Conservation (phyloP, 1,140 invertebrate species). For the Sycophila sp. region DNA sequence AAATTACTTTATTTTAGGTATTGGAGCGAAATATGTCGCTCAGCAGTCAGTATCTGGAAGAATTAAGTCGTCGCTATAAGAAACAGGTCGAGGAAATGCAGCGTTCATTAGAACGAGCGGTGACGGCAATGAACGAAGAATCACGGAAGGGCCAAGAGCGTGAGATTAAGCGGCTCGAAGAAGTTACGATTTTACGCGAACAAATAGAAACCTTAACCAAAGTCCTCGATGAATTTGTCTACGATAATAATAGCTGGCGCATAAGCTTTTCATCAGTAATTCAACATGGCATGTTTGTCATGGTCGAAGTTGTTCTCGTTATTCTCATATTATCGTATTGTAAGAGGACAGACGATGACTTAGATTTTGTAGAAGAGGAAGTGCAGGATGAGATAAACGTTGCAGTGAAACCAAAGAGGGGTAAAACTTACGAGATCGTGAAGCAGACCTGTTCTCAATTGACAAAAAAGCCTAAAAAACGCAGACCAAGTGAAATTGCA, state of each 20-base stretch:
- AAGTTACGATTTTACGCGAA: constrained; percentile 69
- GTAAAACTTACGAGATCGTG: constrained; percentile 23
- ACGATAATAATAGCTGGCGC: constrained; percentile 74
- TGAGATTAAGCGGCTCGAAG: constrained; percentile 74
- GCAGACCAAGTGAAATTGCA: constrained; percentile 82
- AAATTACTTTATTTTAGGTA: constrained; percentile 65
- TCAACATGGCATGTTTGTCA: constrained; percentile 67
- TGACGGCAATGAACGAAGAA: constrained; percentile 79
- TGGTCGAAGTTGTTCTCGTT: constrained; percentile 67
- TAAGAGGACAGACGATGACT: constrained; percentile 50
- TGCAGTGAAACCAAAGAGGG: neutral
- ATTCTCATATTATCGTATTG: constrained; percentile 65
- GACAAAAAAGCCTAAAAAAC: constrained; percentile 64
- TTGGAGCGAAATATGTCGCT: constrained; percentile 96
- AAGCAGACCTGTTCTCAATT: constrained; percentile 40
- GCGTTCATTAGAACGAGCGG: constrained; percentile 83
- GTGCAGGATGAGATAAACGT: constrained; percentile 31
- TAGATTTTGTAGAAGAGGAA: constrained; percentile 20
- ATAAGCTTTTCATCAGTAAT: constrained; percentile 69
- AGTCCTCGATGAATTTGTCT: constrained; percentile 69
- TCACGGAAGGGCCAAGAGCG: constrained; percentile 75
- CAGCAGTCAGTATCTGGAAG: constrained; percentile 94
- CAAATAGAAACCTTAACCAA: constrained; percentile 71
- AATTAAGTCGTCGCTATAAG: constrained; percentile 92
- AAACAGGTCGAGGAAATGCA: constrained; percentile 97